A percentile compares a stretch with the other conserved stretches of the same genome.
These are phyloP conservation scores for Nymphalis io DNA, from an alignment of 1,140 invertebrate genomes.

Conservation along the genomic window DNA sequence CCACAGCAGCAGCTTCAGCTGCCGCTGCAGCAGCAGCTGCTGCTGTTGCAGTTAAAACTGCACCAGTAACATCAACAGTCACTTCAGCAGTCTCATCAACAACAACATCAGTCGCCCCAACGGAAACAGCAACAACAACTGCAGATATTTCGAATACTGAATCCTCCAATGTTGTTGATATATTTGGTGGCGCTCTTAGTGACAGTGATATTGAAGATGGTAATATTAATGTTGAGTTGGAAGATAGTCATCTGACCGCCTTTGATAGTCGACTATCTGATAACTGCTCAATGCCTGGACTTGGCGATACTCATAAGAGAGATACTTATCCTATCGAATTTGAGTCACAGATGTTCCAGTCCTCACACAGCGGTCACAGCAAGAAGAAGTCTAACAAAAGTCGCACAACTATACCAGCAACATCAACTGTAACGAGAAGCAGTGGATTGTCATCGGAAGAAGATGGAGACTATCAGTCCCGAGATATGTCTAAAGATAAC, in stretches of 20 bases:
- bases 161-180: conserved; percentile 82
- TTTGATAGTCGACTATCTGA: conserved; percentile 89
- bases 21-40: conserved; percentile 2
- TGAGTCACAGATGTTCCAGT: conserved; percentile 59
- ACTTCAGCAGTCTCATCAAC: conserved; percentile 2
- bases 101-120: not conserved
- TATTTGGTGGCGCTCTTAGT: conserved; percentile 93
- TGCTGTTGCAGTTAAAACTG: not conserved
- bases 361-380: conserved; percentile 31
- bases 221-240: conserved; percentile 88
- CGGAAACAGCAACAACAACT: conserved; percentile 27
- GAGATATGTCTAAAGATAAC: conserved; percentile 70
- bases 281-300: conserved; percentile 85
- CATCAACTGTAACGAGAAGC: conserved; percentile 46
- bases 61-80: not conserved
- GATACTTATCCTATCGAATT: conserved; percentile 51
- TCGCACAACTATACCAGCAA: conserved; percentile 40
- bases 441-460: conserved; percentile 55
- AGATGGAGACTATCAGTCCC: conserved; percentile 56
- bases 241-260: conserved; percentile 88
- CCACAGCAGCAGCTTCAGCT: conserved; percentile 1
- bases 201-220: conserved; percentile 90
- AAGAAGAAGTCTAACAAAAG: conserved; percentile 40
- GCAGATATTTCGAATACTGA: conserved; percentile 39
- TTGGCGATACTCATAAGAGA: conserved; percentile 74